Conservation (phyloP, 2,888 invertebrate genomes). For the Phasia obesa region DNA sequence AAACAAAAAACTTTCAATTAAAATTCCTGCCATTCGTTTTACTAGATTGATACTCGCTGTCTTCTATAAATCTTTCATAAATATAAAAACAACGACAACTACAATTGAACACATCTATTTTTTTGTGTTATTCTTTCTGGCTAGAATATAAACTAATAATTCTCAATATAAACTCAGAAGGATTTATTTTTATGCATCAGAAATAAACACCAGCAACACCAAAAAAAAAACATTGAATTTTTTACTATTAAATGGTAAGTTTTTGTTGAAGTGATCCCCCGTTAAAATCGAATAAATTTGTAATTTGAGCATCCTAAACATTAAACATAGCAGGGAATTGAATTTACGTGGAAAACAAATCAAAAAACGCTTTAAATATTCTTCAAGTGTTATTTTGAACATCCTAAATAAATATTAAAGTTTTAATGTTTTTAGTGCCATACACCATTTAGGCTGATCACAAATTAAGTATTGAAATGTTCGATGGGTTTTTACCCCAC, state of each 20-base stretch:
- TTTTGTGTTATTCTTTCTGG: slow-evolving; percentile 16
- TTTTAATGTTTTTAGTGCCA: too few relatives aligned
- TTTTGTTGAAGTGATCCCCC: background rate
- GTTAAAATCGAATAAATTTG: background rate
- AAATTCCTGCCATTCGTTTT: slow-evolving; percentile 38
- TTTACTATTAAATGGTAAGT: slow-evolving; percentile 50
- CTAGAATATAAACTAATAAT: background rate
- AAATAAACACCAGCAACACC: slow-evolving; percentile 12
- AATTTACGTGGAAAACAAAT: slow-evolving; percentile 31
- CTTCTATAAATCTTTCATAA: slow-evolving; percentile 23
- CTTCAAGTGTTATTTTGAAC: background rate
- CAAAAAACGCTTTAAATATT: slow-evolving; percentile 19
- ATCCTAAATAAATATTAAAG: background rate
- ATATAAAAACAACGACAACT: too few relatives aligned
- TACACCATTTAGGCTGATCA: too few relatives aligned
- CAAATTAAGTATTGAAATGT: too few relatives aligned
- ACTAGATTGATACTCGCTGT: slow-evolving; percentile 16
- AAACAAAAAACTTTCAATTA: slow-evolving; percentile 31
- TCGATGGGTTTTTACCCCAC: too few relatives aligned
- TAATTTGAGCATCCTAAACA: background rate
- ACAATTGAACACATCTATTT: slow-evolving; percentile 18
- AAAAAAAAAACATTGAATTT: slow-evolving; percentile 35
- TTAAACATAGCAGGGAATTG: background rate
- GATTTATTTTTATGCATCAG: slow-evolving; percentile 19
- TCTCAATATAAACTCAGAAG: slow-evolving; percentile 36